These are phyloP conservation scores for Acheta domesticus DNA, from an alignment of 2,888 invertebrate species.

Conservation along the genomic window DNA sequence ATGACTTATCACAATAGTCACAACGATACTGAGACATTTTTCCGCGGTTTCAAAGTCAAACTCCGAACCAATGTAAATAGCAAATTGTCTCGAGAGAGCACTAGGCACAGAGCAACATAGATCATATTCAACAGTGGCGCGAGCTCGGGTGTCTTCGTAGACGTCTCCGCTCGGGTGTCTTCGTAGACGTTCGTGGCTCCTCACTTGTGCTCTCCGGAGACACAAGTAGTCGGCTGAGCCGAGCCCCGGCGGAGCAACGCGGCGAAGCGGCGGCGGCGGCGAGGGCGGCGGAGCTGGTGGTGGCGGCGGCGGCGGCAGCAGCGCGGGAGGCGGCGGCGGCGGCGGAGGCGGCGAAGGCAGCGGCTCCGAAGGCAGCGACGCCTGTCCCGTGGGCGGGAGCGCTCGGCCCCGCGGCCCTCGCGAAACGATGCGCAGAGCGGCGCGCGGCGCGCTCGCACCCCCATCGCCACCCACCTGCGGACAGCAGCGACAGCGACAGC, in stretches of 20 bases:
- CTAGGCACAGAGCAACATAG: too few relatives aligned
- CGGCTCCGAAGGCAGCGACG: background rate
- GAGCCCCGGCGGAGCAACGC: background rate
- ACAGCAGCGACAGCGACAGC: background rate
- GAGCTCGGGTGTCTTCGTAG: too few relatives aligned
- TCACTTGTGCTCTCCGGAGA: too few relatives aligned
- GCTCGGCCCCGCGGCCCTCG: background rate
- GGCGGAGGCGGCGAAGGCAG: background rate
- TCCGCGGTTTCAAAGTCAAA: too few relatives aligned
- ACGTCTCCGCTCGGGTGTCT: too few relatives aligned
- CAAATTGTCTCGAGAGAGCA: too few relatives aligned
- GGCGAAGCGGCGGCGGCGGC: slow-evolving; percentile 30
- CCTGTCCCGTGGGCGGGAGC: slow-evolving; percentile 18
- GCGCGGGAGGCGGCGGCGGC: slow-evolving; percentile 35
- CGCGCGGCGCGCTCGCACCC: background rate
- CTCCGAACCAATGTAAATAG: too few relatives aligned
- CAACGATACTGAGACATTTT: too few relatives aligned
- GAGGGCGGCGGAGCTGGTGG: slow-evolving; percentile 35
- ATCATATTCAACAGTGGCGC: too few relatives aligned
- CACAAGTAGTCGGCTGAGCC: slow-evolving; percentile 4
- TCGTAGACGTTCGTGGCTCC: too few relatives aligned
- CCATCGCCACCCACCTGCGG: background rate
- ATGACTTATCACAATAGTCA: too few relatives aligned
- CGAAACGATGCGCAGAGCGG: slow-evolving; percentile 20
- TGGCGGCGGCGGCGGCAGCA: slow-evolving; percentile 36